phyloP scores from a whole-genome alignment of 1,140 invertebrate genomes.

The Drosophila burlai region DNA sequence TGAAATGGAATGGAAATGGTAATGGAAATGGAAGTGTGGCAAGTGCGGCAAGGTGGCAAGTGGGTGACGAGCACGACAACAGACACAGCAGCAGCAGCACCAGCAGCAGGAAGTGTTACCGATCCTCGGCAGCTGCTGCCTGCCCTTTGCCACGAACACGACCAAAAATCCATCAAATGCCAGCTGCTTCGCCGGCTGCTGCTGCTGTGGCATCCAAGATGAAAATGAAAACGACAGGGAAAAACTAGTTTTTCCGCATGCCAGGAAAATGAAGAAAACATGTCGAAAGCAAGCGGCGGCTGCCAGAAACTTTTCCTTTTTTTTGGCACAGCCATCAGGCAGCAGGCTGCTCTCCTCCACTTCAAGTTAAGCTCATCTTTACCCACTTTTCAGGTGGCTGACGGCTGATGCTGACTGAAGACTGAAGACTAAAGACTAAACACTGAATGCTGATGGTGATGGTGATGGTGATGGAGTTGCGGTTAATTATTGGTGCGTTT shows the following conservation, averaged over 20 bases:
- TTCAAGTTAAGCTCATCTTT: constrained; percentile 71
- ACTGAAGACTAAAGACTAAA: too few species aligned
- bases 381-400: constrained; percentile 69
- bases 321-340: constrained; percentile 8
- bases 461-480: background rate
- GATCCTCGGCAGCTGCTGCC: constrained; percentile 19
- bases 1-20: constrained; percentile 52
- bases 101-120: constrained; percentile 2
- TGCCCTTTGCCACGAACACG: constrained; percentile 30
- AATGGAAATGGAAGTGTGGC: constrained; percentile 39
- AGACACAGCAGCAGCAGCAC: background rate
- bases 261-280: constrained; percentile 62
- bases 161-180: constrained; percentile 63
- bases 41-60: background rate
- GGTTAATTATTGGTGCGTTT: constrained; percentile 63
- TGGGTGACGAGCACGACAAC: constrained; percentile 15
- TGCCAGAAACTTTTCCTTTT: constrained; percentile 72
- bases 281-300: constrained; percentile 32
- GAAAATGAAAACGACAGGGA: constrained; percentile 60
- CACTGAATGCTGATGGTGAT: background rate
- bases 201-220: constrained; percentile 31
- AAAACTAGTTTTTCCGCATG: constrained; percentile 81
- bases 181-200: constrained; percentile 42
- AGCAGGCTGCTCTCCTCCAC: background rate
- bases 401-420: background rate